Evolutionary conservation across 2,888 invertebrate species (phyloP).

Genomic region (Operophtera brumata): DNA sequence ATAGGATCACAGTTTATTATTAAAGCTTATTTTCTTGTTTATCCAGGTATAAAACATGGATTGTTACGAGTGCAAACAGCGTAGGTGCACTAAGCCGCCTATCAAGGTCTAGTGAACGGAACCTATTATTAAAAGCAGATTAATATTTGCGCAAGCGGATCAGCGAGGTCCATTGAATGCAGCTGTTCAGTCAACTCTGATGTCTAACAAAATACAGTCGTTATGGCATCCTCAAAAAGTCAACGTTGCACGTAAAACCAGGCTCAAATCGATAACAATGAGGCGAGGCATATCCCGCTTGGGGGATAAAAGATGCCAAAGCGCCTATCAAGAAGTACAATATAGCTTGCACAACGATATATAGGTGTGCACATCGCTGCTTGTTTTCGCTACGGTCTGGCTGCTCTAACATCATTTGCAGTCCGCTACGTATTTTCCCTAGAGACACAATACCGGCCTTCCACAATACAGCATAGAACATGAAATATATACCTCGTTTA

Average conservation of each 20-base stretch:
- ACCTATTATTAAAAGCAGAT: slow-evolving; percentile 29
- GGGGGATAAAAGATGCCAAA: slow-evolving; percentile 22
- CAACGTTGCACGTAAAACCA: slow-evolving; percentile 6
- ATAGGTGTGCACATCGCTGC: slow-evolving; percentile 46
- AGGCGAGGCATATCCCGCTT: slow-evolving; percentile 15
- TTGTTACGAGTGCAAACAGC: slow-evolving; percentile 26
- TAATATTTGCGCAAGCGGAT: slow-evolving; percentile 16
- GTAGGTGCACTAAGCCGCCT: slow-evolving; percentile 34
- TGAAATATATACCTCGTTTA: slow-evolving; percentile 22
- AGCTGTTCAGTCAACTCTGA: background rate
- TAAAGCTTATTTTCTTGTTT: slow-evolving; percentile 27
- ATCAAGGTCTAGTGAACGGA: slow-evolving; percentile 37
- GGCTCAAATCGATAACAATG: slow-evolving; percentile 25
- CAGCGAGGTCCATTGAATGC: background rate
- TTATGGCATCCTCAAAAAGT: background rate
- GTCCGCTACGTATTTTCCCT: slow-evolving; percentile 64
- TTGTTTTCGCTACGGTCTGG: slow-evolving; percentile 60
- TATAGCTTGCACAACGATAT: slow-evolving; percentile 38
- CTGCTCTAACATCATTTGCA: slow-evolving; percentile 69
- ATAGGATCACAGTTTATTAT: slow-evolving; percentile 21
- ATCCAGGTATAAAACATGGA: slow-evolving; percentile 30
- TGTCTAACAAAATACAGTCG: background rate
- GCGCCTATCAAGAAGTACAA: slow-evolving; percentile 28
- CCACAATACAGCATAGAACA: slow-evolving; percentile 51
- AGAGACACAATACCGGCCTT: slow-evolving; percentile 57